Evolutionary conservation across 2,113 vertebrate species (phyloP), one percentile per base, ranked within the genome.

Genomic region (Sturnus vulgaris): DNA sequence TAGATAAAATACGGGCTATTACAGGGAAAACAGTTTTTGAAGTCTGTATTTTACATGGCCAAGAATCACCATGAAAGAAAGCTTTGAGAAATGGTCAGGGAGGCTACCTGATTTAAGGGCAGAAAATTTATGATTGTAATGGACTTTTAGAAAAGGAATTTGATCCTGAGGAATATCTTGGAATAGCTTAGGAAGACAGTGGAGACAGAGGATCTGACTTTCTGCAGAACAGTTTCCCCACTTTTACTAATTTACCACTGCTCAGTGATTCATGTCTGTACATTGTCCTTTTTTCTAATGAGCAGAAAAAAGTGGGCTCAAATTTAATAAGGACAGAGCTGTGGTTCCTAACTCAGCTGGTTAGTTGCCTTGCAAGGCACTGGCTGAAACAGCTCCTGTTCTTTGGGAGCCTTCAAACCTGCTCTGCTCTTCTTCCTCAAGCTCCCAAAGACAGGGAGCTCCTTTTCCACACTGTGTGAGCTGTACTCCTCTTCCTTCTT

Each of bases 381-480:
- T 49, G 66, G 7, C 46, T 57, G 44, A 35, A 83, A 15, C 8
- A 66, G 23, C 35, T 86, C 49, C 59, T 61, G 7, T 30, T 80
- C 47, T 68, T 57, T 40, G 25, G 7, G 31, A 80, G 24, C 27
- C 37, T 21, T 59, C 3, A 4, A 27, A 63, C 46, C 28, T 61
- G 18, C 39, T n/a, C n/a, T 93, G n/a, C 31, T 52, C 12, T 76
- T 13, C 16, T 55, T 49, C 50, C 25, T n/a, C 11, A 17, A 69
- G 40, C 28, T 87, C 46, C 15, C 39, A 27, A 55, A 73, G 30
- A 37, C 15, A 19, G 23, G 33, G 60, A 82, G 12, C 60, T 63
- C 28, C 47, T 47, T 70, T 75, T 25, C 61, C n/a, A 25, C 0
- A 0, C 47, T 3, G 0, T 6, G 16, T 0, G 0, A 75, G 40